A percentile compares a stretch with the other conserved stretches of the same genome.
Evolutionary conservation across 2,113 vertebrate species (phyloP).

Genomic region (Bubo bubo): DNA sequence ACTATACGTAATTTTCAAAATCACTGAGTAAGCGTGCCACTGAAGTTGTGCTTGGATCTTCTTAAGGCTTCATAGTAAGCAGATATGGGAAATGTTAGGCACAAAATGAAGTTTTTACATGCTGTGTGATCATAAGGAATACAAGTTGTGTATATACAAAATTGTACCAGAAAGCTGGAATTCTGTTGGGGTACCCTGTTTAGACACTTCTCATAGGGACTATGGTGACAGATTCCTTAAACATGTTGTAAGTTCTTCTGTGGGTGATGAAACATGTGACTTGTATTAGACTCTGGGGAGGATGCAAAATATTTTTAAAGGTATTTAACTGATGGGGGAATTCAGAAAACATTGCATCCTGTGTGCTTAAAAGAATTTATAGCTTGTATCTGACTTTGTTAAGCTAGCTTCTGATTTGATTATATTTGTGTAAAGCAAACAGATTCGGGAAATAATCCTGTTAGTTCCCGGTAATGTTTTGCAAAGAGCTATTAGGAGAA

Average conservation of each 20-base stretch:
- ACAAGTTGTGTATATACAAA: neutral
- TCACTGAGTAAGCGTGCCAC: neutral
- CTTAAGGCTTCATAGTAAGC: neutral
- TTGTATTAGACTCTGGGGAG: neutral
- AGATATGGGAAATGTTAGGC: neutral
- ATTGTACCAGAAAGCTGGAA: neutral
- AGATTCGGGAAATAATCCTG: neutral
- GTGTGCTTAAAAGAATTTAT: neutral
- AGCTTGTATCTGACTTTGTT: neutral
- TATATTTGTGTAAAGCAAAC: neutral
- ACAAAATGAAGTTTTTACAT: fast-evolving
- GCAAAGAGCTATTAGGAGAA: neutral
- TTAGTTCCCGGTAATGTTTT: neutral
- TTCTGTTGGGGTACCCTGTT: neutral
- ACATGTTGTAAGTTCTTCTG: neutral
- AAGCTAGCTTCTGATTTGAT: neutral
- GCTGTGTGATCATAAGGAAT: neutral
- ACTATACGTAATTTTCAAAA: neutral
- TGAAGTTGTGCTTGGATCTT: neutral
- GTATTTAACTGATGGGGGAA: neutral
- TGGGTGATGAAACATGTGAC: neutral
- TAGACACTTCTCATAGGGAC: neutral
- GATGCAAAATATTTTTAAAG: neutral
- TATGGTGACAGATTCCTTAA: neutral
- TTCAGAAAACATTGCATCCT: neutral